Percentiles rank a stretch among this genome's conserved stretches.
Conservation (phyloP, 2,113 vertebrate species). For the Aegotheles bennettii region DNA sequence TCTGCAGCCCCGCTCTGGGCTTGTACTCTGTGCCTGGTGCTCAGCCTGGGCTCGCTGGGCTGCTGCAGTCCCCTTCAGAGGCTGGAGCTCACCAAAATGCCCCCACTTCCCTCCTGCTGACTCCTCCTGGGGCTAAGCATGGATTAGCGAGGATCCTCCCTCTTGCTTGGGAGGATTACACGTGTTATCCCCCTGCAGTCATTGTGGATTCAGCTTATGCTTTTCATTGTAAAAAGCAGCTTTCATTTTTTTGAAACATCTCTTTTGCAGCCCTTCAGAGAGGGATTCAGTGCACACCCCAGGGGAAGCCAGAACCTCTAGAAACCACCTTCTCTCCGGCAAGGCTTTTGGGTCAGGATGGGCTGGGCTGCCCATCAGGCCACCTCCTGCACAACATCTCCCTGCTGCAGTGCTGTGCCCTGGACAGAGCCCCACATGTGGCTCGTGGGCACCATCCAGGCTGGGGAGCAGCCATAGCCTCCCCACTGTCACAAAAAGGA, state of each 20-base stretch:
- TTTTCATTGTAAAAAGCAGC: background rate
- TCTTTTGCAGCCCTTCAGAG: background rate
- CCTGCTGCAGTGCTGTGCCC: background rate
- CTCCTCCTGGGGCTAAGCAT: background rate
- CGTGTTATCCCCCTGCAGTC: background rate
- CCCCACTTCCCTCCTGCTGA: background rate
- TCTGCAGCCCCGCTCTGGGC: background rate
- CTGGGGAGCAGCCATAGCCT: background rate
- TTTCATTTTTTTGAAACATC: background rate
- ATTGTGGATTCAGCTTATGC: background rate
- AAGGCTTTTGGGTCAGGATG: background rate
- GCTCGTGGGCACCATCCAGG: background rate
- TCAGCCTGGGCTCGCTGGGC: background rate
- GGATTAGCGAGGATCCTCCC: slow-evolving; percentile 41
- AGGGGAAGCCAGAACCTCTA: background rate
- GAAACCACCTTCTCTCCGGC: background rate
- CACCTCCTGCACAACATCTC: background rate
- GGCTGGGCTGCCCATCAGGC: background rate
- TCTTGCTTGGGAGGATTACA: slow-evolving; percentile 43
- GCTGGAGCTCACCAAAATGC: background rate
- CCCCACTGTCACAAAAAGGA: background rate
- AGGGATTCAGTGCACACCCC: background rate
- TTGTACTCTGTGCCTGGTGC: background rate
- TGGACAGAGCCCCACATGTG: accelerated
- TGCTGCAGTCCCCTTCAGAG: background rate